Evolutionary conservation across 1,140 invertebrate species (phyloP).

Genomic region (Bombus turneri): DNA sequence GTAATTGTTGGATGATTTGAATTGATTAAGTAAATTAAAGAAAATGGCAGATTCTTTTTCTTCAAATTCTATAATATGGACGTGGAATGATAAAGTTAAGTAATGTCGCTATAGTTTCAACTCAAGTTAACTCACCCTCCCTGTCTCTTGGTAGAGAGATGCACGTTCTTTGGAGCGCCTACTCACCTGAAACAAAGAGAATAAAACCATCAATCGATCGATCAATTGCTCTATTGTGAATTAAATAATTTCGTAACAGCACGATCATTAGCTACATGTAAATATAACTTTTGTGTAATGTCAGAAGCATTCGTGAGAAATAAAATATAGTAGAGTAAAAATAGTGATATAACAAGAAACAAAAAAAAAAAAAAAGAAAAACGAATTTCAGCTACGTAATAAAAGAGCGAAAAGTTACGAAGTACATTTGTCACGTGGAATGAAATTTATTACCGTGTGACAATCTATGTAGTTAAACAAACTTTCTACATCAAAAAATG

Average conservation of each 20-base stretch:
- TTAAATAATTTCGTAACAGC: neutral
- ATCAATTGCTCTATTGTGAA: neutral
- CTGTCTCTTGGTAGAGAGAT: conserved; percentile 69
- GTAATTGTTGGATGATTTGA: no score
- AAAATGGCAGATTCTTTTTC: neutral
- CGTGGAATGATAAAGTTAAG: neutral
- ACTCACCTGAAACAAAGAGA: conserved; percentile 77
- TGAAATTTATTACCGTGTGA: neutral
- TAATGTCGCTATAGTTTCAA: conserved; percentile 50
- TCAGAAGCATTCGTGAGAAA: neutral
- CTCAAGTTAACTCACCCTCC: conserved; percentile 74
- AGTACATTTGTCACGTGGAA: neutral
- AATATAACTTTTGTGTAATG: neutral
- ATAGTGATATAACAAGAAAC: neutral
- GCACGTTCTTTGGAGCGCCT: conserved; percentile 74
- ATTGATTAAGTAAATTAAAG: no score
- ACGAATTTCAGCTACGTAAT: neutral
- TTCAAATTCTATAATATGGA: neutral
- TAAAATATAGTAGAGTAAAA: neutral
- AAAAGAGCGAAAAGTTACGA: neutral
- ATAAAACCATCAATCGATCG: conserved; percentile 26
- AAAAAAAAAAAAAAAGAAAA: no score
- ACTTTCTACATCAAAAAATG: neutral
- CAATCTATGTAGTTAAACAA: neutral
- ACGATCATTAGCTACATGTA: neutral